Evolutionary conservation across 2,113 vertebrate genomes (phyloP).

Genomic region (Penelope pileata): DNA sequence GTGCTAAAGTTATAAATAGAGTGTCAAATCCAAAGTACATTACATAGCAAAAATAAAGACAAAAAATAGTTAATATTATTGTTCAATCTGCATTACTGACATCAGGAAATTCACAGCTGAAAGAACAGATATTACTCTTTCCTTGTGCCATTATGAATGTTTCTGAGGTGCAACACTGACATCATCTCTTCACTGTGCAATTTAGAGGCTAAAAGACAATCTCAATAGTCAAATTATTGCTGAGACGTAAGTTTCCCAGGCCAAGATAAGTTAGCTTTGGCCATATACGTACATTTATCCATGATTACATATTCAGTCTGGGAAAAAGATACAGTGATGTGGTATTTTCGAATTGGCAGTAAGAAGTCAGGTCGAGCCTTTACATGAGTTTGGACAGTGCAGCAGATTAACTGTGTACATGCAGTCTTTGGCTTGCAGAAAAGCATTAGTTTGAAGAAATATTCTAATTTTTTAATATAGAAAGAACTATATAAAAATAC

Average conservation of each 20-base stretch:
- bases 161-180: background rate
- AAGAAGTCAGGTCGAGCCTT: background rate
- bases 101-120: background rate
- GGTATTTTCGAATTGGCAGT: background rate
- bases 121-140: background rate
- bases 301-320: background rate
- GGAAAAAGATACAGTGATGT: background rate
- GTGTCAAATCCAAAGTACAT: background rate
- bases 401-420: background rate
- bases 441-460: background rate
- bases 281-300: background rate
- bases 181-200: background rate
- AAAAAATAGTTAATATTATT: background rate
- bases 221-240: background rate
- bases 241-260: background rate
- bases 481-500: background rate
- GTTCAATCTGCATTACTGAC: background rate
- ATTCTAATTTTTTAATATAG: background rate
- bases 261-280: background rate
- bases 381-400: background rate
- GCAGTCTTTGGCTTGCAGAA: background rate
- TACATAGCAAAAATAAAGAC: conserved; percentile 10
- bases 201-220: background rate
- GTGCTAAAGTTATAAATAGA: conserved; percentile 51
- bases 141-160: background rate